Base-by-base conservation (phyloP, 2,888 invertebrate genomes). In the Caenorhabditis becei region DNA sequence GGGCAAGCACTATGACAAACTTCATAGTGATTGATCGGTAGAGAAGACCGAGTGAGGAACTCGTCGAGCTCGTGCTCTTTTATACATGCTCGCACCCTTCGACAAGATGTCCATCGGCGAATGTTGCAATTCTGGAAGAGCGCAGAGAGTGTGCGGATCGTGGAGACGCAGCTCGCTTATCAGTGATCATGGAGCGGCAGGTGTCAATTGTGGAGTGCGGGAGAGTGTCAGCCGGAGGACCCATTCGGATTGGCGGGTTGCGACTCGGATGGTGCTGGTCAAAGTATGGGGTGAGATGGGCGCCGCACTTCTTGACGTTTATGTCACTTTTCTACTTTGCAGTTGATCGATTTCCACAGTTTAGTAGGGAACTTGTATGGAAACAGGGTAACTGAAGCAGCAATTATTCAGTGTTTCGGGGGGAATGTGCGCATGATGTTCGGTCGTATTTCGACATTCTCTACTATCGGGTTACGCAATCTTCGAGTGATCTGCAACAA, bases 1-100 rank as follows among this genome's bases (percentile, higher is more conserved):
- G 80, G 41, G 80, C 75, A 66, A 80, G 67, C 54, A 61, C 63
- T 65, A 80, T 71, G 80, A 74, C 26, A 37, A 77, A 75, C 75
- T 80, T 80, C 80, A 80, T 80, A 56, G 63, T 71, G 70, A 41
- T 28, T 70, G 70, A 61, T 75, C 75, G 75, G 66, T 53, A 24
- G 56, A 23, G 59, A 54, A 61, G 61, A 67, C 75, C 75, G 65
- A 75, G 75, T 75, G 75, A 75, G 51, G 75, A 66, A 54, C 35
- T 35, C 47, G 49, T 53, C 44, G 41, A 59, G 44, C 59, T 49
- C 26, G 51, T 61, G 75, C 53, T 51, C 75, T 75, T 75, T 75
- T 75, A 75, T 75, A 75, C 66, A 53, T 66, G 53, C 58, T 75
- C 66, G 18, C 49, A 28, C 32, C 66, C 75, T 75, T 75, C 75